Evolutionary conservation across 1,140 invertebrate species (phyloP).

Genomic region (Pseudomyrmex gracilis): DNA sequence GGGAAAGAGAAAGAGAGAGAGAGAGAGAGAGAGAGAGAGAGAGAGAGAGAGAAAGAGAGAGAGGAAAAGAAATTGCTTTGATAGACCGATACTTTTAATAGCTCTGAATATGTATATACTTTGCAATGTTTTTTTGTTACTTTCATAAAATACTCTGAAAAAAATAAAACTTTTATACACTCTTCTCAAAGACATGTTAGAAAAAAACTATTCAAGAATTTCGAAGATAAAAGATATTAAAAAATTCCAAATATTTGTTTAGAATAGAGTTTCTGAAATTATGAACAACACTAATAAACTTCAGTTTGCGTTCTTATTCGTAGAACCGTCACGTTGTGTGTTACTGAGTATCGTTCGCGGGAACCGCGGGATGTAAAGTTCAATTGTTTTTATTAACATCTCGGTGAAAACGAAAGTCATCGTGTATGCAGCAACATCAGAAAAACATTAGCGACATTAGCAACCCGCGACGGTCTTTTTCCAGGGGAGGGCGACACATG

Average conservation of each 20-base stretch:
- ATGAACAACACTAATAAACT: conserved; percentile 4
- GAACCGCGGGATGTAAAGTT: conserved; percentile 48
- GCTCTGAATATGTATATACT: not conserved
- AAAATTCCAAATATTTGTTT: not conserved
- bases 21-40: too few relatives aligned
- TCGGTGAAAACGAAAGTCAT: conserved; percentile 75
- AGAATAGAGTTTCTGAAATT: not conserved
- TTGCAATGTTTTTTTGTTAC: not conserved
- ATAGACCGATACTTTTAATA: not conserved
- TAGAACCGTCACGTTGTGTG: not conserved
- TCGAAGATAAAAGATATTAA: not conserved
- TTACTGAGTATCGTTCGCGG: conserved; percentile 14
- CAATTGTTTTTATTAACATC: conserved; percentile 69
- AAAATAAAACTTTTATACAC: not conserved
- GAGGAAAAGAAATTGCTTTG: not conserved
- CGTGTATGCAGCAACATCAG: conserved; percentile 46
- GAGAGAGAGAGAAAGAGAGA: too few relatives aligned
- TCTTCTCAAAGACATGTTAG: not conserved
- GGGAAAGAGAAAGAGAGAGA: too few relatives aligned
- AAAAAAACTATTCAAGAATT: not conserved
- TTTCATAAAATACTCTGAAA: not conserved
- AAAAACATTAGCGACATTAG: conserved; percentile 47
- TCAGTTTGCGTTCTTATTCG: not conserved
- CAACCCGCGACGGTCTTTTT: conserved; percentile 16
- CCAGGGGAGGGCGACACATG: conserved; percentile 34